A percentile compares a stretch with the other conserved stretches of the same genome.
Evolutionary conservation across 2,113 vertebrate genomes (phyloP).

Genomic region (Mohoua ochrocephala): DNA sequence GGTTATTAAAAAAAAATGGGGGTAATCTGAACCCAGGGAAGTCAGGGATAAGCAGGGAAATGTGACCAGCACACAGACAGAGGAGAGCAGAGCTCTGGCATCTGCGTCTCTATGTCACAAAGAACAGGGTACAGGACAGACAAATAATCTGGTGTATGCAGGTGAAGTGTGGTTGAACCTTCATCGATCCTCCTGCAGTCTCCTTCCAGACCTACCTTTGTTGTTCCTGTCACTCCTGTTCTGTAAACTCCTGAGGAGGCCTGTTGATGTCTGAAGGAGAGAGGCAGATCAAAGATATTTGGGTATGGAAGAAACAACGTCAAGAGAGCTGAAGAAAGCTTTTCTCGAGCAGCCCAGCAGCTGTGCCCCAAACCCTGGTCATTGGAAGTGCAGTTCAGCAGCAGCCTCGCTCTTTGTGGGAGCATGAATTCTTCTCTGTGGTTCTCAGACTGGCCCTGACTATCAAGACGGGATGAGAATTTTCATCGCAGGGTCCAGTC

Average conservation of each 20-base stretch:
- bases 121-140: not conserved
- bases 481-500: not conserved
- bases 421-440: not conserved
- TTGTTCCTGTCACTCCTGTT: not conserved
- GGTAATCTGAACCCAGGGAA: not conserved
- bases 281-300: not conserved
- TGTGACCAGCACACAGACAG: too few relatives aligned
- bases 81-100: not conserved
- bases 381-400: not conserved
- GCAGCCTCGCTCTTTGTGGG: not conserved
- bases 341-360: not conserved
- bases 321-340: fast-evolving
- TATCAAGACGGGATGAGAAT: not conserved
- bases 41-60: not conserved
- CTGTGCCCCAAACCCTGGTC: not conserved
- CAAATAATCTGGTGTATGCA: not conserved
- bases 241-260: not conserved
- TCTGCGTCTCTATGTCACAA: not conserved
- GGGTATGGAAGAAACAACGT: not conserved
- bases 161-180: not conserved
- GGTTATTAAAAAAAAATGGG: not conserved
- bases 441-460: not conserved
- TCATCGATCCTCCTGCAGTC: not conserved
- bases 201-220: not conserved
- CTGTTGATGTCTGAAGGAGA: not conserved